These are phyloP conservation scores for Bungarus multicinctus DNA, from an alignment of 2,113 vertebrate species.

Conservation along the genomic window DNA sequence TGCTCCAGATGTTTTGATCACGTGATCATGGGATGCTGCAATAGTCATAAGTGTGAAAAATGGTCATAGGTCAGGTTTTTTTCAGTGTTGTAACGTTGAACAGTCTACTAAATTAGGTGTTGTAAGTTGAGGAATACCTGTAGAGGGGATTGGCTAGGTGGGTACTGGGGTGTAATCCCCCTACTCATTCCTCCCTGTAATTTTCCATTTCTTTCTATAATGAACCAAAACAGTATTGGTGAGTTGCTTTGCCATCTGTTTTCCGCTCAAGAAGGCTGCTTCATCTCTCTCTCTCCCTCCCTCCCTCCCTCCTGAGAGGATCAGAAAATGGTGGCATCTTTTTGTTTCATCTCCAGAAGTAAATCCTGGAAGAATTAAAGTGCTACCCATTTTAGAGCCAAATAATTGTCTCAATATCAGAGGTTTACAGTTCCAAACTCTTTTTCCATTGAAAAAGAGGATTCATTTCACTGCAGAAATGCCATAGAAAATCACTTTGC, in stretches of 20 bases:
- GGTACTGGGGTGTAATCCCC: background rate
- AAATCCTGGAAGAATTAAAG: background rate
- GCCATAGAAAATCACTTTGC: background rate
- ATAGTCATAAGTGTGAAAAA: background rate
- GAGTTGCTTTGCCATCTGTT: background rate
- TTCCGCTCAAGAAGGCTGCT: background rate
- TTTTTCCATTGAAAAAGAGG: background rate
- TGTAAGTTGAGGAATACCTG: background rate
- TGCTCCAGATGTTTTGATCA: background rate
- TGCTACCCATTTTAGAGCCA: background rate
- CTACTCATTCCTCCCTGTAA: background rate
- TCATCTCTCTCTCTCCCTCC: background rate
- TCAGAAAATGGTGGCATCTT: background rate
- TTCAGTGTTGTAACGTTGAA: background rate
- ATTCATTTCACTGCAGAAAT: background rate
- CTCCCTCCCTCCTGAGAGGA: background rate
- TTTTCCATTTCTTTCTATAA: background rate
- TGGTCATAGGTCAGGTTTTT: too few species aligned
- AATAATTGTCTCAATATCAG: background rate
- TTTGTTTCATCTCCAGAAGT: background rate
- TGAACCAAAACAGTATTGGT: background rate
- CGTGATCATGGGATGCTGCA: background rate
- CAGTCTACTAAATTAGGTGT: background rate
- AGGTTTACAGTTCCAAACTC: background rate
- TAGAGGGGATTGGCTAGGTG: background rate